Percentiles rank a stretch among this genome's conserved stretches.
Conservation (phyloP, 2,113 vertebrate genomes). For the Barbus barbus region DNA sequence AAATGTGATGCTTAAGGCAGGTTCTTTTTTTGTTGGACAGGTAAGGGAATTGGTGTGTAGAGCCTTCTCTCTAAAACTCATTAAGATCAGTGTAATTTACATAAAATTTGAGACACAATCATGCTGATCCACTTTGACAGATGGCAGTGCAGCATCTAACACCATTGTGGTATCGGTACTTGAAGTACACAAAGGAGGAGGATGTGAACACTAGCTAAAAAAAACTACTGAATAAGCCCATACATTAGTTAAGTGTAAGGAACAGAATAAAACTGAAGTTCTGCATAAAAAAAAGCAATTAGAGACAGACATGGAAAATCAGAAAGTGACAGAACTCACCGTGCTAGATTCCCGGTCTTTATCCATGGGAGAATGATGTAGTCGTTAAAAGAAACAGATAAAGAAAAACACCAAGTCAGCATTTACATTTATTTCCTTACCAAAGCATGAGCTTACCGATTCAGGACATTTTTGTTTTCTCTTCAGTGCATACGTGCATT, state of each 20-base stretch:
- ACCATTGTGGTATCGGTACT: neutral
- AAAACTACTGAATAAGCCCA: too few species aligned
- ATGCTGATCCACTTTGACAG: neutral
- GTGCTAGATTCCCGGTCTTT: conserved; percentile 92
- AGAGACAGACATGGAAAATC: conserved; percentile 37
- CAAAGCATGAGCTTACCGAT: neutral
- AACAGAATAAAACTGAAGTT: neutral
- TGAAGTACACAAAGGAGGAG: too few species aligned
- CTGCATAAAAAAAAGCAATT: neutral
- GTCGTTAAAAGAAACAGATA: conserved; percentile 44
- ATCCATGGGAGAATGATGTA: conserved; percentile 47
- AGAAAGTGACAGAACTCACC: conserved; percentile 76
- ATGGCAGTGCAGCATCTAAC: neutral
- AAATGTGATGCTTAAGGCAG: too few species aligned
- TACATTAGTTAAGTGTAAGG: neutral
- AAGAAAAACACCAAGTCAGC: conserved; percentile 58
- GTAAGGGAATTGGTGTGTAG: neutral
- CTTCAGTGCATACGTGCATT: conserved; percentile 25
- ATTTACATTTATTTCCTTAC: conserved; percentile 38
- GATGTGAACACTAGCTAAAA: too few species aligned
- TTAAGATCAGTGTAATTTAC: neutral
- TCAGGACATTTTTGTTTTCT: neutral
- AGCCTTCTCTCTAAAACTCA: neutral
- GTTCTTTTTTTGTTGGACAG: neutral
- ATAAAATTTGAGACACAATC: neutral